phyloP scores from a whole-genome alignment of 2,797 vertebrate genomes.

The Pterois miles region DNA sequence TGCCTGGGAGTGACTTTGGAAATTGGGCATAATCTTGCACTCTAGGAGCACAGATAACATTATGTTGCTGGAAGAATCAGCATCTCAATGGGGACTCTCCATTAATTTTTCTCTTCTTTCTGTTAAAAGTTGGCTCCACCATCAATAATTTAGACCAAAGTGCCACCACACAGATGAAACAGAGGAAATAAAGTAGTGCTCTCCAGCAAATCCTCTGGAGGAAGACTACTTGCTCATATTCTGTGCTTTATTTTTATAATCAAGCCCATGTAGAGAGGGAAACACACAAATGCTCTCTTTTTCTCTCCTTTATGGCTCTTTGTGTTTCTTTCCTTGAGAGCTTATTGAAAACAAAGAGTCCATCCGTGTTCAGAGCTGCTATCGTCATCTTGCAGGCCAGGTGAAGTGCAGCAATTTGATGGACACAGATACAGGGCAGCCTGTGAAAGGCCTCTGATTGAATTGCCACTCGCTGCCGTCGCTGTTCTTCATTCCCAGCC shows the following conservation, averaged over 20 bases:
- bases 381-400: conserved; percentile 20
- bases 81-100: conserved; percentile 25
- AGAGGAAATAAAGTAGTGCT: conserved; percentile 33
- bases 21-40: conserved; percentile 19
- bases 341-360: conserved; percentile 48
- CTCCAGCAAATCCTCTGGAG: conserved; percentile 40
- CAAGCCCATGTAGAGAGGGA: conserved; percentile 13
- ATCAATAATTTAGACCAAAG: conserved; percentile 59
- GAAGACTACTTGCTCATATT: conserved; percentile 8
- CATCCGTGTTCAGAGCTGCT: conserved; percentile 27
- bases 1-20: conserved; percentile 35
- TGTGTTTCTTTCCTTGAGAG: conserved; percentile 5
- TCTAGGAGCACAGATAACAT: conserved; percentile 16
- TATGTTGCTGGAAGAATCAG: conserved; percentile 26
- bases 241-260: conserved; percentile 26
- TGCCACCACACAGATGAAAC: conserved; percentile 30
- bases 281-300: conserved; percentile 3
- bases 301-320: background rate
- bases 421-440: conserved; percentile 39
- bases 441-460: conserved; percentile 45
- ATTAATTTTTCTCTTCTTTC: conserved; percentile 29
- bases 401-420: conserved; percentile 55
- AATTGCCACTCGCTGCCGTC: conserved; percentile 44
- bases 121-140: conserved; percentile 41
- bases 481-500: conserved; percentile 39